Evolutionary conservation across 2,888 invertebrate genomes (phyloP), one percentile per base, ranked within the genome.

Genomic region (Lomographa bimaculata): DNA sequence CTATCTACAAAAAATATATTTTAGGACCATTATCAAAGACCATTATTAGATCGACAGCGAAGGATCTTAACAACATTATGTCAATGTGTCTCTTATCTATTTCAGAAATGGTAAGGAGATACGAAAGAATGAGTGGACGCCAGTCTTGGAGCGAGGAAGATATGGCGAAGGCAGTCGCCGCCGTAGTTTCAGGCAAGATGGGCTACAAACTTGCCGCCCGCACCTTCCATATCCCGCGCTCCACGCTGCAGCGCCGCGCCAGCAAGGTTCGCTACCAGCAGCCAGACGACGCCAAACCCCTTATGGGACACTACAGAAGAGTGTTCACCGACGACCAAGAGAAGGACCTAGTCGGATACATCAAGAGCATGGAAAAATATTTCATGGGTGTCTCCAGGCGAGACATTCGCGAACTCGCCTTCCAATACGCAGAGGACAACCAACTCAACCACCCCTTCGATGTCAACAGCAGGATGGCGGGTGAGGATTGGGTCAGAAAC

Each of bases 91-190:
- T 12, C 27, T 44, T 45, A 43, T 41, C 41, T 24, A 46, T 86
- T 81, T 33, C 85, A 87, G 86, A 74, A 71, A 89, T 89, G 89
- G 89, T 89, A 61, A 77, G 89, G 54, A 86, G 84, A 71, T 89
- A 89, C 80, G 89, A 89, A 64, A 85, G 89, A 63, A 81, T 87
- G 78, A 87, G 86, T 57, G 89, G 89, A 44, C 82, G 89, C 46
- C 89, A 87, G 74, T 81, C 86, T 46, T 89, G 89, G 89, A 89
- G 72, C 50, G 89, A 89, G 55, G 85, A 85, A 49, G 89, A 89
- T 41, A 89, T 89, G 89, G 86, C 89, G 28, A 80, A 75, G 54
- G 89, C 89, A 7, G 89, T 89, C n/a, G 85, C 80, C 9, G 87
- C 89, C 33, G 89, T 89, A 9, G 85, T 89, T 4, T 84, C 86